Conservation (phyloP, 2,888 invertebrate genomes). For the Hydrotaea cyrtoneurina region DNA sequence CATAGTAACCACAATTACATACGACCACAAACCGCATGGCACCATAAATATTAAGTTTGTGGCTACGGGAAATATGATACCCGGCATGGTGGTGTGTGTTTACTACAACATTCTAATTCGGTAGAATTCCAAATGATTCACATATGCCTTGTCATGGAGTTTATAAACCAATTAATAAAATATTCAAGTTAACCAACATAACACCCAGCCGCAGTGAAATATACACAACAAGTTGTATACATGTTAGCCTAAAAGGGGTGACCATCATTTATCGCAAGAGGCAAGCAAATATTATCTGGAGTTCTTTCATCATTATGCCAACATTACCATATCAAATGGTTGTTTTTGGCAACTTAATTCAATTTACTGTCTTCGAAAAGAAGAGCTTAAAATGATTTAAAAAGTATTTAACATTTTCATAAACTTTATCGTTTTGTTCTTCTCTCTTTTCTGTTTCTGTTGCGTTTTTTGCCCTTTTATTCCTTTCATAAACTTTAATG, state of each 20-base stretch:
- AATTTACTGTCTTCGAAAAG: constrained; percentile 4
- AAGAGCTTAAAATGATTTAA: constrained; percentile 57
- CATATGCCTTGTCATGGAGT: background rate
- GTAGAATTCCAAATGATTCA: constrained; percentile 13
- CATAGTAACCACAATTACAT: background rate
- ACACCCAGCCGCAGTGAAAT: background rate
- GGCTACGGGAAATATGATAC: background rate
- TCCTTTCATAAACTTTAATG: constrained; percentile 58
- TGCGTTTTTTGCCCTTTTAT: background rate
- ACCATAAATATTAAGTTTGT: background rate
- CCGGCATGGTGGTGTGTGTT: background rate
- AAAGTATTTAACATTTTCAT: constrained; percentile 56
- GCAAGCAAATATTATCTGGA: no score
- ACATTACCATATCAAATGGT: background rate
- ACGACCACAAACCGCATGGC: background rate
- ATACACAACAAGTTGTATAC: background rate
- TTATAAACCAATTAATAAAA: constrained; percentile 17
- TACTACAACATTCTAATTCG: background rate
- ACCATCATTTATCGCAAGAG: background rate
- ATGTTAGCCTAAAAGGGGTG: background rate
- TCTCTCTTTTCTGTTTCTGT: no score
- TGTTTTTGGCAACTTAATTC: constrained; percentile 26
- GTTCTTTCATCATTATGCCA: background rate
- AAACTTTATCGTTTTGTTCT: background rate
- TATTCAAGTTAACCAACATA: no score